phyloP scores from a whole-genome alignment of 2,797 vertebrate genomes.

The Tiaroga cobitis region DNA sequence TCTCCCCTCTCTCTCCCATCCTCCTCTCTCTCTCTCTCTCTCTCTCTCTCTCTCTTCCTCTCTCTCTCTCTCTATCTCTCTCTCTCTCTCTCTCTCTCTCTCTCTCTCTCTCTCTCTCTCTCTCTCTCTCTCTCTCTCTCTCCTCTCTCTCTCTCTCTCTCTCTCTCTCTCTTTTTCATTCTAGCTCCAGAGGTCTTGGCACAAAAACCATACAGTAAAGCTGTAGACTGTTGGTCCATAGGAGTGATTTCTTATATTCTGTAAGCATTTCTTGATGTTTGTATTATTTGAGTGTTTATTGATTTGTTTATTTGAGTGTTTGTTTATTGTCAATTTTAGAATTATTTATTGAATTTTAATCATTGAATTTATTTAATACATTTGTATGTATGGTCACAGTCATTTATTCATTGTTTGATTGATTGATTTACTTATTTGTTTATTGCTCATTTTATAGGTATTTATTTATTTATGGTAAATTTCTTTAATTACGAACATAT shows the following conservation, averaged over 20 bases:
- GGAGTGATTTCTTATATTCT: slow-evolving; percentile 97
- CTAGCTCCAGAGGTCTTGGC: slow-evolving; percentile 95
- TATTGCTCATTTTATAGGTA: neutral
- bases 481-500: neutral
- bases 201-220: slow-evolving; percentile 98
- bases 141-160: slow-evolving; percentile 16
- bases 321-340: neutral
- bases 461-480: neutral
- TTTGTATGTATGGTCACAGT: neutral
- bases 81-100: slow-evolving; percentile 5
- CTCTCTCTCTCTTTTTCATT: slow-evolving; percentile 19
- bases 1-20: too few species aligned
- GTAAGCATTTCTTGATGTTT: slow-evolving; percentile 73
- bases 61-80: too few species aligned
- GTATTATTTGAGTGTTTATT: neutral
- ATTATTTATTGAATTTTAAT: neutral
- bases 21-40: slow-evolving; percentile 4
- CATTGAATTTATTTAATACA: neutral
- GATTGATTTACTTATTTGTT: neutral
- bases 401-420: neutral
- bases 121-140: neutral
- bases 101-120: slow-evolving; percentile 16
- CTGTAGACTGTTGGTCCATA: slow-evolving; percentile 98
- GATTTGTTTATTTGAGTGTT: neutral
- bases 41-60: neutral